A percentile compares a stretch with the other conserved stretches of the same genome.
phyloP scores from a whole-genome alignment of 2,888 invertebrate species.

The Trichopria drosophilae region DNA sequence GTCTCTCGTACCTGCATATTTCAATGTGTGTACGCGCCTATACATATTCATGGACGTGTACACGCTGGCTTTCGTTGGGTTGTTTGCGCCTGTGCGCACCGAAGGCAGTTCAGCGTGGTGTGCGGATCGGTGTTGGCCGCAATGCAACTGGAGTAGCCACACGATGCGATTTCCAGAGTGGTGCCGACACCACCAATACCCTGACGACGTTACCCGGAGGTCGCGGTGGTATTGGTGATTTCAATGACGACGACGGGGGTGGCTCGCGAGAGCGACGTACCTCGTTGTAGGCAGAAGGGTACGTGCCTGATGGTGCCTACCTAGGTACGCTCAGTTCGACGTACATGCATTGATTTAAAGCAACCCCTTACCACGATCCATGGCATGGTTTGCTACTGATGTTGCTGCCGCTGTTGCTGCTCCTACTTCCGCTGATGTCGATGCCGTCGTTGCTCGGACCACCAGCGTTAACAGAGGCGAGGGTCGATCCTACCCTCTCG shows the following conservation, averaged over 20 bases:
- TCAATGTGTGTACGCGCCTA: conserved; percentile 20
- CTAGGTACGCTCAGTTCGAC: conserved; percentile 28
- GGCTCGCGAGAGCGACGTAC: conserved; percentile 15
- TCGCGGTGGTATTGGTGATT: conserved; percentile 21
- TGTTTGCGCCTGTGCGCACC: conserved; percentile 17
- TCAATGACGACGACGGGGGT: conserved; percentile 16
- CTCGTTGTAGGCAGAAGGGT: conserved; percentile 28
- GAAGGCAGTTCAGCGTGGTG: conserved; percentile 31
- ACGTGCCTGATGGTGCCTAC: conserved; percentile 13
- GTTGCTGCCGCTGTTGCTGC: conserved; percentile 33
- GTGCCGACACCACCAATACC: conserved; percentile 35
- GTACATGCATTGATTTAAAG: conserved; percentile 46
- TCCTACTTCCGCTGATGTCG: conserved; percentile 24
- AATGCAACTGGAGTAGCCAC: conserved; percentile 49
- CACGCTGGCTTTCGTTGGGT: conserved; percentile 19
- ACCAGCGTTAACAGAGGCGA: conserved; percentile 22
- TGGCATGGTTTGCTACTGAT: conserved; percentile 19
- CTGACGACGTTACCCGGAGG: conserved; percentile 41
- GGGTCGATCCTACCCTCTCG: no score
- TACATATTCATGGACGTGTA: conserved; percentile 27
- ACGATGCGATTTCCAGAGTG: conserved; percentile 43
- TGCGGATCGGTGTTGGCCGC: conserved; percentile 42
- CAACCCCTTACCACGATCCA: conserved; percentile 40
- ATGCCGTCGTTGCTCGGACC: conserved; percentile 11
- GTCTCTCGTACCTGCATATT: conserved; percentile 31